A percentile compares a stretch with the other conserved stretches of the same genome.
These are phyloP conservation scores for Theristicus caerulescens DNA, from an alignment of 2,113 vertebrate genomes.

Conservation along the genomic window DNA sequence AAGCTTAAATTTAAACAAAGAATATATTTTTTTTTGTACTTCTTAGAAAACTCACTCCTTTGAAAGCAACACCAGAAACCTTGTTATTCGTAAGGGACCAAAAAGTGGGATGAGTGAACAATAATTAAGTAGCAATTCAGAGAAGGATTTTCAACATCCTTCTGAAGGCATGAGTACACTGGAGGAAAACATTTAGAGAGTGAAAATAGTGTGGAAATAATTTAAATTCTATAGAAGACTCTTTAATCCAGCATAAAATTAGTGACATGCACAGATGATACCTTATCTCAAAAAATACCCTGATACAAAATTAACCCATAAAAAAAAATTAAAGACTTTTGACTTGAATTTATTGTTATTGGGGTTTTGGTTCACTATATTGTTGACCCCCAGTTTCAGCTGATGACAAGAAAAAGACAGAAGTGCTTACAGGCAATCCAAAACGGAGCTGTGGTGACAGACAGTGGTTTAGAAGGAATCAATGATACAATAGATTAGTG, in stretches of 20 bases:
- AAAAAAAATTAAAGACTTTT: neutral
- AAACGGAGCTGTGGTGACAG: neutral
- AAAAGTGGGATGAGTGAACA: slow-evolving; percentile 12
- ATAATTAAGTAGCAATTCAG: neutral
- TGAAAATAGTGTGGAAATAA: neutral
- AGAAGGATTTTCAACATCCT: neutral
- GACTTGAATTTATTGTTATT: neutral
- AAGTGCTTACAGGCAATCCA: neutral
- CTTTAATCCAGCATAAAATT: neutral
- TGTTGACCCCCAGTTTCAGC: neutral
- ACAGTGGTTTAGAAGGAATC: neutral
- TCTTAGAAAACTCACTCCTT: neutral
- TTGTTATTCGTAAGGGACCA: neutral
- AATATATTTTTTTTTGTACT: neutral
- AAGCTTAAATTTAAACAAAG: slow-evolving; percentile 18
- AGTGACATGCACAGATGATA: neutral
- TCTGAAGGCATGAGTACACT: neutral
- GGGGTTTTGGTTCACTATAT: neutral
- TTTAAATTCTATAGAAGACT: neutral
- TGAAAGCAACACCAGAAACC: slow-evolving; percentile 12
- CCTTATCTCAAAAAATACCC: neutral
- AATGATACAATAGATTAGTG: neutral
- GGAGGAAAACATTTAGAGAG: neutral
- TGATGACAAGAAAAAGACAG: neutral
- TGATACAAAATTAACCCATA: neutral